Base-by-base conservation (phyloP, 2,888 invertebrate genomes). In the Acholoe squamosa region DNA sequence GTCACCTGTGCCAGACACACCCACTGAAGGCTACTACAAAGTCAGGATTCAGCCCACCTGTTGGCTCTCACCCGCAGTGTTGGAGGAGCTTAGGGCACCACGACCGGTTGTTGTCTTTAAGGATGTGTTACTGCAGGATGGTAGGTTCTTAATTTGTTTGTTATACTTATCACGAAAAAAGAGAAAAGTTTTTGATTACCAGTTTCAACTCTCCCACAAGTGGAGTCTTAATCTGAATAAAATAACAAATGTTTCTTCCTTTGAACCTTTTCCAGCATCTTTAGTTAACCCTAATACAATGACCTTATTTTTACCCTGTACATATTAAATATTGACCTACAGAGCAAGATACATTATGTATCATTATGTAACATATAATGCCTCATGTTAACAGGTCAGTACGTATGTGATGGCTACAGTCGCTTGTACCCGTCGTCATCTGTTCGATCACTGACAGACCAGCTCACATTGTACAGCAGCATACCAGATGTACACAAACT, bases 331-430 rank as follows among this genome's bases (percentile, higher is more conserved):
- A n/a, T n/a, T n/a, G n/a, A n/a, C n/a, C n/a, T n/a, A n/a, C n/a
- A n/a, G n/a, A n/a, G n/a, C n/a, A n/a, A n/a, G n/a, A n/a, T n/a
- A n/a, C n/a, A n/a, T n/a, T n/a, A n/a, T n/a, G n/a, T n/a, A n/a
- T n/a, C n/a, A n/a, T n/a, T n/a, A n/a, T n/a, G n/a, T n/a, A n/a
- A n/a, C n/a, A n/a, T n/a, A n/a, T 43, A 43, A 3, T 16, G 14
- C 0, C 43, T 43, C 34, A n/a, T 80, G 10, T 80, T 80, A 10
- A 22, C 80, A 80, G 80, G 80, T 14, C 80, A 34, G 22, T 80
- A 34, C 25, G 5, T 80, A 7, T 80, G 80, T 80, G 80, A 80
- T 43, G 80, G 80, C 43, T 80, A 34, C 80, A 80, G 80, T 80
- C 34, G 80, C 80, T 0, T 80, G 43, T 80, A 80, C 80, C 80